Base-by-base conservation (phyloP, 1,140 invertebrate species). In the Microplitis mediator region DNA sequence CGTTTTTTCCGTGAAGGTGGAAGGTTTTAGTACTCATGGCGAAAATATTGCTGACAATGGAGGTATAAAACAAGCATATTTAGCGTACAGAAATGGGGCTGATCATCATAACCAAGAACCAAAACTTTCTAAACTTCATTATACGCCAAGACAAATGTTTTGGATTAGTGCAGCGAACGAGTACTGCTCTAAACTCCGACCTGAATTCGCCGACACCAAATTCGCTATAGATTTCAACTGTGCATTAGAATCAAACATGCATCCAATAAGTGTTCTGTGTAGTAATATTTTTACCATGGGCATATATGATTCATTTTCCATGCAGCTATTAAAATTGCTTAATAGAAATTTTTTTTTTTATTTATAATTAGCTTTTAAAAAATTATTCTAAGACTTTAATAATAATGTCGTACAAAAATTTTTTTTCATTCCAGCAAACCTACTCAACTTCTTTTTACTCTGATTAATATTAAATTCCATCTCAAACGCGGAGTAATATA, bases 1-100 rank as follows among this genome's bases (percentile, higher is more conserved):
- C 16, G n/a, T 45, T n/a, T n/a, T n/a, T 77, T 76, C 65, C 81
- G 85, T 78, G n/a, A n/a, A 95, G 94, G 76, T 96, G 34, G 97
- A 97, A 76, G 94, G 94, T 51, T 92, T 95, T 35, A 95, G 95
- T 74, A 95, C 95, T 0, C 94, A 96, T 86, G 94, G 92, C 13
- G 95, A 97, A 80, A 97, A 97, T 81, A 95, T 97, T 60, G 95
- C 96, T 0, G 95, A 97, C 81, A 96, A 96, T 81, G 95, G 94
- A 11, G 95, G 95, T 1, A 90, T 97, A 31, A 95, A 95, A 81
- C 92, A 95, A 76, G 94, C 96, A 0, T 97, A 96, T 82, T 89
- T 91, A 35, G 94, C 95, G 0, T 96, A 96, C 82, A 87, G 90
- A 50, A 88, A 90, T 5, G 95, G 94, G 93, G 88, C 88, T 0